phyloP scores from a whole-genome alignment of 2,888 invertebrate genomes.

The Apamea crenata region DNA sequence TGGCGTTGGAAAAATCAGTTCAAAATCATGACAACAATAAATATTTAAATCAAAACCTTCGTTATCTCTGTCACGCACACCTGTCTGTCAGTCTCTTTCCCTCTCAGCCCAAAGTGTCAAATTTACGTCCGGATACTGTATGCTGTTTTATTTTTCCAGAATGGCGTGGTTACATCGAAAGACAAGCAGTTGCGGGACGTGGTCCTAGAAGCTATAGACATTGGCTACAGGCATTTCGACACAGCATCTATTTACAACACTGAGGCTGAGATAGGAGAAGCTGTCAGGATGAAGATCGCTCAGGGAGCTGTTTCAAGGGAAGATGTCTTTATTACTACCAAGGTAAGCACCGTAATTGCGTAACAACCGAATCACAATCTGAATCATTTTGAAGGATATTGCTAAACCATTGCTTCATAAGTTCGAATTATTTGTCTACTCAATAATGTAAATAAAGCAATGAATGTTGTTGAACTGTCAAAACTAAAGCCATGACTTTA shows the following conservation, averaged over 20 bases:
- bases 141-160: constrained; percentile 63
- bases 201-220: constrained; percentile 83
- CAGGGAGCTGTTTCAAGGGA: constrained; percentile 85
- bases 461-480: no score
- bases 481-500: no score
- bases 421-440: no score
- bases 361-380: no score
- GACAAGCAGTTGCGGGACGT: constrained; percentile 77
- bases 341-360: constrained; percentile 75
- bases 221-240: constrained; percentile 89
- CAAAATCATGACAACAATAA: no score
- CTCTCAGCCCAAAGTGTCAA: neutral
- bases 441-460: no score
- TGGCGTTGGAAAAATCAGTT: no score
- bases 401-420: no score
- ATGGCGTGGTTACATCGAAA: constrained; percentile 69
- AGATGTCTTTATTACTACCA: constrained; percentile 89
- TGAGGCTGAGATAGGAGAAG: constrained; percentile 87
- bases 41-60: neutral
- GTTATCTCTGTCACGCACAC: neutral
- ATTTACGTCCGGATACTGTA: neutral
- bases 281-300: constrained; percentile 81
- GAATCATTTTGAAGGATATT: no score
- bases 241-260: constrained; percentile 89
- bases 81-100: neutral